Base-by-base conservation (phyloP, 2,797 vertebrate genomes). In the Fistularia tabacaria region DNA sequence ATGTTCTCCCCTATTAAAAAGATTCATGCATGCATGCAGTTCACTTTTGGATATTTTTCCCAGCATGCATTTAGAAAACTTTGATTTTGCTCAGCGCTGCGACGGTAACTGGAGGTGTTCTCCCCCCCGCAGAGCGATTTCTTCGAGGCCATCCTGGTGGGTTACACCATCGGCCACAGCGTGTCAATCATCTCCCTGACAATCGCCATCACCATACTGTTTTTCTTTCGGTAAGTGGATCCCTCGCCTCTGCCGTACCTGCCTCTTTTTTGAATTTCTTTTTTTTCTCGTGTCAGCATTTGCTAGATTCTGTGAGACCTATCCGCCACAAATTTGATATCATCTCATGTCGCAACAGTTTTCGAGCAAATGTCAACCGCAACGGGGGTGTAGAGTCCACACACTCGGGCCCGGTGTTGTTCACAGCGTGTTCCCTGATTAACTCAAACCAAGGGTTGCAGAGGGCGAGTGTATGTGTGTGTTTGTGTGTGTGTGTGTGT, bases 111-210 rank as follows among this genome's bases (percentile, higher is more conserved):
- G 25, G 25, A 25, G 25, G 5, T 25, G 25, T 25, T 25, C 5
- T 25, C 25, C 25, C 25, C 51, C 69, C 64, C 54, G n/a, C 83
- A 91, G 92, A 90, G 77, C 0, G 41, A 86, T 0, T 97, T 98
- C 80, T 94, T 88, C 1, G 66, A 46, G 1, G 85, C 90, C 0
- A 87, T 98, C 81, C 95, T 93, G 92, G 94, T 92, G 0, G 94
- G 95, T 46, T 98, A 98, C 88, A 98, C 96, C 62, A 79, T 98
- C 0, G 97, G 97, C n/a, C 91, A 99, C 80, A 92, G 92, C 9
- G 73, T 97, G 6, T 99, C 97, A 0, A 92, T 99, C 11, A 74
- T 93, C 6, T 90, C 93, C 49, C 93, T 99, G 52, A 92, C 91
- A 0, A 69, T 89, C 0, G 95, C 95, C 71, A 94, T 94, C 75